Conservation (phyloP, 2,888 invertebrate species). For the Andrena praecox region DNA sequence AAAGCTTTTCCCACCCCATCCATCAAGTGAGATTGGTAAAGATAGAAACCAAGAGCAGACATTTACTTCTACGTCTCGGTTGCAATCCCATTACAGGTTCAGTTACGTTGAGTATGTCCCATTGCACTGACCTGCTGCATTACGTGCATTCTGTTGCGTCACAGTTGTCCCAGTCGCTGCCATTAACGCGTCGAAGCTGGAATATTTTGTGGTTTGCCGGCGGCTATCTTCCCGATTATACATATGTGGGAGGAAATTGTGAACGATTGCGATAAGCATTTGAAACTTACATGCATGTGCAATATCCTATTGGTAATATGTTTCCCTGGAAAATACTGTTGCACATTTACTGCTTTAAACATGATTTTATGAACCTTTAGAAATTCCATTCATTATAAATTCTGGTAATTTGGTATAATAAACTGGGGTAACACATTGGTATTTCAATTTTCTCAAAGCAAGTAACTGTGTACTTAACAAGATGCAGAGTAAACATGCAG, state of each 20-base stretch:
- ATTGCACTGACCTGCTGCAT: slow-evolving; percentile 36
- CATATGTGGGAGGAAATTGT: slow-evolving; percentile 10
- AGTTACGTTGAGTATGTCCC: slow-evolving; percentile 36
- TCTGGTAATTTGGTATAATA: no score
- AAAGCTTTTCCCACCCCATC: background rate
- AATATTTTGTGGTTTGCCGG: slow-evolving; percentile 41
- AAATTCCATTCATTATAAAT: no score
- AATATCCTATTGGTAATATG: background rate
- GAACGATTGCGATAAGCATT: background rate
- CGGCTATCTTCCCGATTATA: slow-evolving; percentile 9
- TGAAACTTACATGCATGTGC: background rate
- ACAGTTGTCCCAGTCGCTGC: slow-evolving; percentile 19
- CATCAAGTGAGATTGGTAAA: background rate
- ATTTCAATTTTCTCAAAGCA: no score
- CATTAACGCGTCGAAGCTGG: slow-evolving; percentile 36
- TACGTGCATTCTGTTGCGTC: slow-evolving; percentile 49
- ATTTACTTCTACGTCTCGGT: slow-evolving; percentile 3
- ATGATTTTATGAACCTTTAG: no score
- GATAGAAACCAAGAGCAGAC: slow-evolving; percentile 20
- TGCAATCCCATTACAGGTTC: slow-evolving; percentile 13
- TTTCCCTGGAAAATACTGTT: background rate
- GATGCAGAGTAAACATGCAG: no score
- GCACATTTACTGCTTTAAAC: background rate
- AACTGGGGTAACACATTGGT: no score
- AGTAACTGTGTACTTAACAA: no score